These are phyloP conservation scores for Tetrax tetrax DNA, from an alignment of 2,113 vertebrate species.

Conservation along the genomic window DNA sequence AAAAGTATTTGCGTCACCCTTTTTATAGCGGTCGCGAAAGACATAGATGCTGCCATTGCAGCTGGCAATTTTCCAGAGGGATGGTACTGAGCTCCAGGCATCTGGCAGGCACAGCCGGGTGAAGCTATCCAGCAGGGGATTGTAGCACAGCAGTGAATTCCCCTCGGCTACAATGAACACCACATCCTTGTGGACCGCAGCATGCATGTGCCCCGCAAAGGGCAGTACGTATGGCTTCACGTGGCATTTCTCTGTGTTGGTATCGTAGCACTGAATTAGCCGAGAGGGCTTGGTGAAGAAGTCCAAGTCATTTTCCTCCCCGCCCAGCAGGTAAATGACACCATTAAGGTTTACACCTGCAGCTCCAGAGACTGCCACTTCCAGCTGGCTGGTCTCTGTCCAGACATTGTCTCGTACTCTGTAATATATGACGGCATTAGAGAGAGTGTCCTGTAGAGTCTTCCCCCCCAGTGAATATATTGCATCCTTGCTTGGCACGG, in stretches of 20 bases:
- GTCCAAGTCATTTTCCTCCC: conserved; percentile 97
- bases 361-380: conserved; percentile 93
- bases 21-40: conserved; percentile 96
- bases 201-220: conserved; percentile 94
- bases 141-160: conserved; percentile 94
- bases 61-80: conserved; percentile 98
- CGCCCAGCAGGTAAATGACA: conserved; percentile 94
- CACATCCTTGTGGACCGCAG: conserved; percentile 94
- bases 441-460: conserved; percentile 94
- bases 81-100: conserved; percentile 93
- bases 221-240: conserved; percentile 94
- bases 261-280: conserved; percentile 97
- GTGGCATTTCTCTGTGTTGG: conserved; percentile 88
- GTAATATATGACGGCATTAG: conserved; percentile 95
- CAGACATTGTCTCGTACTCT: conserved; percentile 95
- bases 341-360: conserved; percentile 94
- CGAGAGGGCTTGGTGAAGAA: conserved; percentile 98
- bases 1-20: conserved; percentile 93
- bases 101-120: conserved; percentile 94
- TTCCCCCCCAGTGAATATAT: conserved; percentile 97
- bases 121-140: conserved; percentile 95
- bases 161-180: conserved; percentile 96
- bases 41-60: conserved; percentile 97
- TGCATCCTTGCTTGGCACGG: conserved; percentile 87
- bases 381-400: conserved; percentile 94